Base-by-base conservation (phyloP, 2,797 vertebrate species). In the Huso huso region DNA sequence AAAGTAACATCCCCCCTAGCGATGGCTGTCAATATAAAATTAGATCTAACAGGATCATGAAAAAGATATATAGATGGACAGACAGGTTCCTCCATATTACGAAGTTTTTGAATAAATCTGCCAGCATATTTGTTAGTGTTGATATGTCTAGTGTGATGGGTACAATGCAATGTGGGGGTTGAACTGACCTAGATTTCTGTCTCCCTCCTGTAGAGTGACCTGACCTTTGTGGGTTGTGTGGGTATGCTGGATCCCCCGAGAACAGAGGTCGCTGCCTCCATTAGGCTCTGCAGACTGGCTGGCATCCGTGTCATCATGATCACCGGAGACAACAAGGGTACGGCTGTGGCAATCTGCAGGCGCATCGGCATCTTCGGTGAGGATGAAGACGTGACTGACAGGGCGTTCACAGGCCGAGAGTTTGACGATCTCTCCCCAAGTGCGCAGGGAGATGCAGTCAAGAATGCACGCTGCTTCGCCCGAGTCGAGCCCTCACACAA, bases 221-320 rank as follows among this genome's bases (percentile, higher is more conserved):
- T 99, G 86, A 99, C 97, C 0, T 99, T 99, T 1, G 93, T 99
- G 0, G 97, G 97, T 72, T 98, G 95, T 0, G 97, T 99, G 83
- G 97, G 97, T 67, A 99, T 99, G 97, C 79, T 99, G 84, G 97
- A 99, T 75, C 97, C 97, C 8, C 96, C 97, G 0, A 89, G 97
- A 71, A 92, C 89, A 1, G 97, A 99, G 77, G 96, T 99, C 4
- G 94, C 95, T 4, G 95, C 95, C 0, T 97, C 97, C 8, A 93
- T 99, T 70, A 93, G 95, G 79, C 87, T 99, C 67, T 99, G 97
- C 70, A 92, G 91, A 1, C 90, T 94, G 58, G 97, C 97, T 3
- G 97, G 97, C 70, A 99, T 99, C 74, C 76, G 95, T 4, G 97
- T 99, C 3, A 99, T 99, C 67, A 99, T 99, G 97, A 99, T 99